Percentiles rank a stretch among this genome's conserved stretches.
phyloP scores from a whole-genome alignment of 1,140 invertebrate genomes.

The Dendroctonus ponderosae region DNA sequence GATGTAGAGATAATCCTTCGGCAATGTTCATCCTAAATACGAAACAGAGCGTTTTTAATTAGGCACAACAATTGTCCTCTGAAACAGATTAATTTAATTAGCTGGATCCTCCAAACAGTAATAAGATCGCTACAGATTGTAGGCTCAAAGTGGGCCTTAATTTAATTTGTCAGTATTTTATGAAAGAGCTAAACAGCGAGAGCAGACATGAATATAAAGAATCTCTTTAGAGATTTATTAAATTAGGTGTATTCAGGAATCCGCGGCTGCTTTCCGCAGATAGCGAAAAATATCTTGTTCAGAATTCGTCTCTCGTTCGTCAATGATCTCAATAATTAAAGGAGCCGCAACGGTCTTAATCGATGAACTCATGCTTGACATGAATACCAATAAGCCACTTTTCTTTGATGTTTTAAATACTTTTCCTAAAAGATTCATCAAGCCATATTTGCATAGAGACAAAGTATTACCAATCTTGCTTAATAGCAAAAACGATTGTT shows the following conservation, averaged over 20 bases:
- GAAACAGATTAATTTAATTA: conserved; percentile 21
- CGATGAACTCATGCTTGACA: too few relatives aligned
- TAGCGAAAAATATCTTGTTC: too few relatives aligned
- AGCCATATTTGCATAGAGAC: too few relatives aligned
- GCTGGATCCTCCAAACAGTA: conserved; percentile 8
- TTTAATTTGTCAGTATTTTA: conserved; percentile 24
- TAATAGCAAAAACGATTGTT: too few relatives aligned
- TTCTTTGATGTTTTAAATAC: too few relatives aligned
- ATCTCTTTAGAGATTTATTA: conserved; percentile 15
- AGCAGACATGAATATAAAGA: conserved; percentile 17
- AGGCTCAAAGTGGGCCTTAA: conserved; percentile 18
- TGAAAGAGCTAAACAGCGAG: conserved; percentile 17
- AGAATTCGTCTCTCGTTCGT: too few relatives aligned
- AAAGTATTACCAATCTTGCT: too few relatives aligned
- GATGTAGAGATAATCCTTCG: not conserved
- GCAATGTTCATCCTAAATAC: not conserved
- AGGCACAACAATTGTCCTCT: conserved; percentile 19
- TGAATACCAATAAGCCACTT: too few relatives aligned
- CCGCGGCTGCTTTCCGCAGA: too few relatives aligned
- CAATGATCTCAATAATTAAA: too few relatives aligned
- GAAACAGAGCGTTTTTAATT: conserved; percentile 18
- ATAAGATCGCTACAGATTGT: conserved; percentile 19
- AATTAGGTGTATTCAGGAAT: conserved; percentile 5
- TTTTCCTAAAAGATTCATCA: too few relatives aligned
- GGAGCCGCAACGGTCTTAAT: too few relatives aligned